Evolutionary conservation across 2,797 vertebrate species (phyloP), one percentile per base, ranked within the genome.

Genomic region (Phoxinus dragarum): DNA sequence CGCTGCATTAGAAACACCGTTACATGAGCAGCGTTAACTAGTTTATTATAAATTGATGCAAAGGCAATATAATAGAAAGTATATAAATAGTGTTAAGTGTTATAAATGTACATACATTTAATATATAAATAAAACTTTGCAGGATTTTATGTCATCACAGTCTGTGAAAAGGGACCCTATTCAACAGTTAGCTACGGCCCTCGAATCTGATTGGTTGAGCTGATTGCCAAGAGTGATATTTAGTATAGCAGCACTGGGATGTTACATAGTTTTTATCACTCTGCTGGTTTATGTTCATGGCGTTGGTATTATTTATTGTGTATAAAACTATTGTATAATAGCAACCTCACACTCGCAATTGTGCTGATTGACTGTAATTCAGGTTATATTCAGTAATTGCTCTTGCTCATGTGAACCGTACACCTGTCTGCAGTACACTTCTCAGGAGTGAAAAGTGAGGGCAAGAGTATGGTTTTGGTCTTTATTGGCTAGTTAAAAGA

Each of bases 241-340:
- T 38, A 38, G 34, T 59, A 12, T n/a, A 76, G 38, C 19, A 40
- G n/a, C n/a, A 64, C n/a, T 68, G 31, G 16, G 17, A 68, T 68
- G 27, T 36, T 19, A 67, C 66, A 1, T 9, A 8, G 34, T 38
- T 59, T 38, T 3, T 76, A n/a, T 77, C 21, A 3, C 36, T 40
- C 36, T 27, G 21, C 3, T 40, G 31, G 49, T 54, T 54, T 75
- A 5, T 54, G 11, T n/a, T 77, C 36, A 56, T 40, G 23, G 2
- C 2, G 11, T n/a, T 77, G 34, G 59, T 64, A 64, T 78, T 27
- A 6, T 31, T 31, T 16, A 31, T 21, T 31, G 56, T 44, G 3
- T 78, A 42, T 31, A 40, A 54, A 59, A 61, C 23, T 76, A 52
- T 40, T 76, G 11, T n/a, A 76, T n/a, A 56, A 56, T 23, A 59